These are phyloP conservation scores for Cyanoderma ruficeps DNA, from an alignment of 2,113 vertebrate genomes.

Conservation along the genomic window DNA sequence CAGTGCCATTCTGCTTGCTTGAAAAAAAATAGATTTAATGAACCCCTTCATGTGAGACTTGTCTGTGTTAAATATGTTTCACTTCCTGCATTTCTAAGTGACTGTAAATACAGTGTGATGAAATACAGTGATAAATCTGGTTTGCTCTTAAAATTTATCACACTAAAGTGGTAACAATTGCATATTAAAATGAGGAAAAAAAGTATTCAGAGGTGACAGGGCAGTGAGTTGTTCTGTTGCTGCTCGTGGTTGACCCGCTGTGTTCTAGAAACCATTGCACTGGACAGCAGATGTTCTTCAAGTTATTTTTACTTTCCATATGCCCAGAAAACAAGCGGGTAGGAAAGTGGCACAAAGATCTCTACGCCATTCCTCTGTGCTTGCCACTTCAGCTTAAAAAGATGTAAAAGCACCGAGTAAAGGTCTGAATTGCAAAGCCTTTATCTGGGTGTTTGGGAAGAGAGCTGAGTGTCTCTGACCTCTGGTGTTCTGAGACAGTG, in stretches of 20 bases:
- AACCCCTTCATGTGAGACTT: not conserved
- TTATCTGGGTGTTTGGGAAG: not conserved
- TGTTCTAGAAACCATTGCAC: not conserved
- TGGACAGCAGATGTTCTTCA: not conserved
- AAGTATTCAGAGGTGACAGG: not conserved
- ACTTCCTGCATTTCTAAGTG: not conserved
- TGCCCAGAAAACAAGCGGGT: not conserved
- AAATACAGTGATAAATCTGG: not conserved
- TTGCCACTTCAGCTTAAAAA: not conserved
- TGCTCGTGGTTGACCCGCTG: not conserved
- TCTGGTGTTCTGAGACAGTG: not conserved
- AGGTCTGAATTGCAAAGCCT: not conserved
- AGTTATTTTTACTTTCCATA: not conserved
- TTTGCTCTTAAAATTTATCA: not conserved
- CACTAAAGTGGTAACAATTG: not conserved
- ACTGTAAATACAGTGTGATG: not conserved
- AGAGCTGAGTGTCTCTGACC: not conserved
- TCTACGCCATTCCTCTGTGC: not conserved
- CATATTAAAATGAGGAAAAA: not conserved
- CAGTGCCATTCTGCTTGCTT: slow-evolving; percentile 36
- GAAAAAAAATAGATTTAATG: not conserved
- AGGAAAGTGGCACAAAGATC: not conserved
- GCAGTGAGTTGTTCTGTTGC: not conserved
- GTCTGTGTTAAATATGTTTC: not conserved
- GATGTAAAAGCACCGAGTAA: not conserved